Conservation (phyloP, 2,113 vertebrate genomes). For the Ochotona curzoniae region DNA sequence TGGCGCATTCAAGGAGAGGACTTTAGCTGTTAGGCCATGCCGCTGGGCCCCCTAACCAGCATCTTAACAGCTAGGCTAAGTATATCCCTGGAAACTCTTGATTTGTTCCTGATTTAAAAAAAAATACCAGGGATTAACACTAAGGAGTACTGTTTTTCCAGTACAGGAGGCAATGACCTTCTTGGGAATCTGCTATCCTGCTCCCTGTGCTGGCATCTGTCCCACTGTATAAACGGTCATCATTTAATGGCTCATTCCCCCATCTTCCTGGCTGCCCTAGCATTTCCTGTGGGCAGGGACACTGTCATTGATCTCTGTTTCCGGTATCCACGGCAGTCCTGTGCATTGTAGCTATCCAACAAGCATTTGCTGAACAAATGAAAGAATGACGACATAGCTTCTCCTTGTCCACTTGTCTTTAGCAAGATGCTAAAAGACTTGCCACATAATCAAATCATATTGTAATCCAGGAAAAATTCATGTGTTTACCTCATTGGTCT, state of each 20-base stretch:
- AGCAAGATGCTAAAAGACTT: not conserved
- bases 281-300: not conserved
- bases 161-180: not conserved
- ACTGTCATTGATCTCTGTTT: not conserved
- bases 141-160: not conserved
- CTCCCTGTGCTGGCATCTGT: no score
- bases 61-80: no score
- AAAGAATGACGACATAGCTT: constrained; percentile 1
- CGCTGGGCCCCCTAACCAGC: no score
- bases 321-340: not conserved
- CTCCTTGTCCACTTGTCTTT: not conserved
- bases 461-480: not conserved
- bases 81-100: no score
- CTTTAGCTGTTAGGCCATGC: no score
- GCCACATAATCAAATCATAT: not conserved
- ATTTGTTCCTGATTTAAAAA: not conserved
- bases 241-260: not conserved
- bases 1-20: no score
- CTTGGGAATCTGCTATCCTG: not conserved
- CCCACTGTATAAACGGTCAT: no score
- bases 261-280: not conserved
- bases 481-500: not conserved
- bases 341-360: not conserved
- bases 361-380: not conserved
- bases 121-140: no score